Percentiles rank a stretch among this genome's conserved stretches.
Conservation (phyloP, 2,113 vertebrate species). For the Tetrax tetrax region DNA sequence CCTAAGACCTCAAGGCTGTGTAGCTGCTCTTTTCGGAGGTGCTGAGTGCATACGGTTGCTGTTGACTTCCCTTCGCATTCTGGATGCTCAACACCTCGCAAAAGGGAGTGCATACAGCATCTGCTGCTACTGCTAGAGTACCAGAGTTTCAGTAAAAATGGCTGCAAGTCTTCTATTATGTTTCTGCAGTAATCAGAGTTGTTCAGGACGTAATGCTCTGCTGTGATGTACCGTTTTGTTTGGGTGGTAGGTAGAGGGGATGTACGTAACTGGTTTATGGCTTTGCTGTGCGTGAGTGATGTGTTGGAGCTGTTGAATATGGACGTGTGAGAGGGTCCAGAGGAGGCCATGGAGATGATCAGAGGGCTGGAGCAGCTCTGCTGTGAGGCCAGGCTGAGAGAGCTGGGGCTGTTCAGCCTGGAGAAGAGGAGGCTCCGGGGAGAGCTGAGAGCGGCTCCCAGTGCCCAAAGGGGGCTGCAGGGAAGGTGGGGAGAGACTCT, state of each 20-base stretch:
- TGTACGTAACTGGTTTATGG: background rate
- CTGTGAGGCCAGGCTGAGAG: no score
- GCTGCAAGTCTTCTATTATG: background rate
- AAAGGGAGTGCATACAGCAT: background rate
- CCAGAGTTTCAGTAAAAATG: background rate
- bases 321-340: no score
- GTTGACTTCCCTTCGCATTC: background rate
- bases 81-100: background rate
- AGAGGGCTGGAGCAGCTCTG: no score
- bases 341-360: no score
- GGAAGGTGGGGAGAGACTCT: no score
- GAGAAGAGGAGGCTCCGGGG: no score
- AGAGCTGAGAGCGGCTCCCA: no score
- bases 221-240: background rate
- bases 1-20: background rate
- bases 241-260: background rate
- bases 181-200: background rate
- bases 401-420: no score
- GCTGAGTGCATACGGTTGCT: slow-evolving; percentile 9
- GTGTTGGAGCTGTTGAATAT: no score
- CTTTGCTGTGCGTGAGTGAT: background rate
- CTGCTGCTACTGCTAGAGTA: background rate
- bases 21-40: slow-evolving; percentile 14
- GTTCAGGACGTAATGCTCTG: background rate
- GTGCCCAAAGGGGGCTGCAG: no score